Base-by-base conservation (phyloP, 2,113 vertebrate species). In the Leptobrachium ailaonicum region DNA sequence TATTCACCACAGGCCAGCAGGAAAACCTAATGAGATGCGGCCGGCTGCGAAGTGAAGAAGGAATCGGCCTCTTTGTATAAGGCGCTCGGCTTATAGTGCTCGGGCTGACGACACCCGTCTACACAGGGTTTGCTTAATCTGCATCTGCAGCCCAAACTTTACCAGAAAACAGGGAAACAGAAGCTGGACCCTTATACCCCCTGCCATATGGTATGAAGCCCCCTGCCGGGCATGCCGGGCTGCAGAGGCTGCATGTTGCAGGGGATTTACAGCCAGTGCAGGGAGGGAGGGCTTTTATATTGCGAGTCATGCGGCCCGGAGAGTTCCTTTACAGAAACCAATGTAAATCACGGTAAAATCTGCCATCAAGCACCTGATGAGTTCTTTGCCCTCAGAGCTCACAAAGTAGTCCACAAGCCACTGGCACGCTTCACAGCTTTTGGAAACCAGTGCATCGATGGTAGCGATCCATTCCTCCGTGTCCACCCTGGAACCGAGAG, bases 401-500 rank as follows among this genome's bases (percentile, higher is more conserved):
- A 97, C 92, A 32, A 99, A 92, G 87, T 97, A 98, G 83, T 98
- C 96, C 82, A 97, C 93, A 86, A 99, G 92, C 98, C 97, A 99
- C 85, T 98, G 95, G 79, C 97, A 99, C 6, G 97, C 96, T 86
- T 97, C 95, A 58, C 93, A 94, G 89, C 96, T 98, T 90, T 98
- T 99, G 44, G 96, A 94, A 70, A 99, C 93, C 87, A 99, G 83
- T 11, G 96, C 96, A 89, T 99, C 98, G 75, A 98, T 96, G 9
- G 96, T 96, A 14, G 97, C 94, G 85, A 99, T 96, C 98, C 98
- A 99, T 83, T 99, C 98, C 88, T 98, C 98, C 71, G 97, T 99
- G 86, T 99, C 98, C 86, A 94, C 93, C 91, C 98, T 99, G 85
- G 66, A 80, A 87, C 40, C 47, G 47, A 50, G 8, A 50, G 47